A percentile compares a stretch with the other conserved stretches of the same genome.
Evolutionary conservation across 2,113 vertebrate genomes (phyloP).

Genomic region (Xenotilapia flavipinnis): DNA sequence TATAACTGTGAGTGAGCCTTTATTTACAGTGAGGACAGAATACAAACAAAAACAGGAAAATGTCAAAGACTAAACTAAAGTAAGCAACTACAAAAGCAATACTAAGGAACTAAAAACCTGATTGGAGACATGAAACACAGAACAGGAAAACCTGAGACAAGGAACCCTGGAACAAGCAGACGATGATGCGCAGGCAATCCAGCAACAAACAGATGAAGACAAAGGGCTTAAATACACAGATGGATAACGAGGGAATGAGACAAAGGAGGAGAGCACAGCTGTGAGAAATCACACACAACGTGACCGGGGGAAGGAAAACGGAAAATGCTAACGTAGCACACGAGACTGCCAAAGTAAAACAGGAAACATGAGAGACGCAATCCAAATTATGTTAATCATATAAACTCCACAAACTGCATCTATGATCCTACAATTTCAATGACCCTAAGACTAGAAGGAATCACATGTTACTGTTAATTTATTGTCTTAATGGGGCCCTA

Average conservation of each 20-base stretch:
- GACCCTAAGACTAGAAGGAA: not conserved
- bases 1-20: not conserved
- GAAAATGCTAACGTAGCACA: not conserved
- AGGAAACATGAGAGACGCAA: not conserved
- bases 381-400: not conserved
- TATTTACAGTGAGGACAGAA: not conserved
- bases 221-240: not conserved
- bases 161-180: not conserved
- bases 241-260: not conserved
- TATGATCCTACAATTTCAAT: not conserved
- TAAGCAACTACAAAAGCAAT: not conserved
- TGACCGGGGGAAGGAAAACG: not conserved
- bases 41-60: not conserved
- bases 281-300: not conserved
- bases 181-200: rapidly evolving
- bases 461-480: not conserved
- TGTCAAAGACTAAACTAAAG: not conserved
- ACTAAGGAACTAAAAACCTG: not conserved
- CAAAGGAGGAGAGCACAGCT: not conserved
- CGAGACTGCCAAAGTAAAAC: not conserved
- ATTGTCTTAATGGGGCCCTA: not conserved
- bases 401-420: not conserved
- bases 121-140: not conserved
- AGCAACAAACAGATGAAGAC: not conserved
- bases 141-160: rapidly evolving